These are phyloP conservation scores for Danio albolineatus DNA, from an alignment of 2,797 vertebrate genomes.

Conservation along the genomic window DNA sequence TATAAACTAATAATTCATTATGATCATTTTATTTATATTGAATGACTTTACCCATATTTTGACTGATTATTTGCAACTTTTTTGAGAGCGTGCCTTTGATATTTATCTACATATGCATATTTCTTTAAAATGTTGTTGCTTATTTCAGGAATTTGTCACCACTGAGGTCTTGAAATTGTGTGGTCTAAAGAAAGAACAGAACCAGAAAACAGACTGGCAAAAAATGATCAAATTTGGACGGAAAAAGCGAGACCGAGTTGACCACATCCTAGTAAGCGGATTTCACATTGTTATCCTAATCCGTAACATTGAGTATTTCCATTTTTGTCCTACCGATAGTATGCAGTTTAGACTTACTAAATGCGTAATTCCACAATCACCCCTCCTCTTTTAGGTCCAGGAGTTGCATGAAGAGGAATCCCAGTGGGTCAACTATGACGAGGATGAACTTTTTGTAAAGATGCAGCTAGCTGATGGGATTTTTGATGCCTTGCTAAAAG, in stretches of 20 bases:
- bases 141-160: constrained; percentile 82
- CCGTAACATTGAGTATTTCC: neutral
- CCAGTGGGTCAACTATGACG: constrained; percentile 98
- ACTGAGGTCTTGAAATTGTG: constrained; percentile 90
- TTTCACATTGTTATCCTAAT: neutral
- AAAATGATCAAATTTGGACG: constrained; percentile 99
- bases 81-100: no score
- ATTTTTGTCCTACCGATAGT: neutral
- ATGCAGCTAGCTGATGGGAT: constrained; percentile 97
- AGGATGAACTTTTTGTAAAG: constrained; percentile 96
- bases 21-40: no score
- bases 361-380: neutral
- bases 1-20: no score
- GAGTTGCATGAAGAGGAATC: constrained; percentile 97
- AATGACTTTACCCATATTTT: no score
- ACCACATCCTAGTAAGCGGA: constrained; percentile 91
- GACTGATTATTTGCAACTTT: no score
- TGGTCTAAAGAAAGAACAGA: constrained; percentile 86
- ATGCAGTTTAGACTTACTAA: neutral
- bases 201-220: constrained; percentile 96
- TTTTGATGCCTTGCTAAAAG: constrained; percentile 94
- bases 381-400: constrained; percentile 83
- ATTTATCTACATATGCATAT: neutral
- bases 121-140: neutral
- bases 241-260: constrained; percentile 96